These are phyloP conservation scores for Ophiothrix spiculata DNA, from an alignment of 35 echinoderm and acorn worm genomes.

Conservation along the genomic window DNA sequence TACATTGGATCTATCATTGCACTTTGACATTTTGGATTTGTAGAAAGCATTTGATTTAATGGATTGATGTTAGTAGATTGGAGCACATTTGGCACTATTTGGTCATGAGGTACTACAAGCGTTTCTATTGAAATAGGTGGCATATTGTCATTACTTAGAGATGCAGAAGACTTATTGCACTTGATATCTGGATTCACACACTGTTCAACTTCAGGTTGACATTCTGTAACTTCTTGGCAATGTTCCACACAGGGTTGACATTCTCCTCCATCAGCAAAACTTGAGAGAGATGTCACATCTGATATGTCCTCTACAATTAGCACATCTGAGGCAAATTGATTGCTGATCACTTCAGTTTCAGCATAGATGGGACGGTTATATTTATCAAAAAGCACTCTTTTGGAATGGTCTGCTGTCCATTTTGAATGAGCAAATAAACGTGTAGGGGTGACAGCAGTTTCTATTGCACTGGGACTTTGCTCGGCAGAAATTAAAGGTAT, in stretches of 20 bases:
- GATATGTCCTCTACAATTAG: neutral
- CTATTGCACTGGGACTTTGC: neutral
- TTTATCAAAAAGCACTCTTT: neutral
- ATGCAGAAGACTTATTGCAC: neutral
- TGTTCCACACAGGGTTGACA: neutral
- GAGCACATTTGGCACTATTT: neutral
- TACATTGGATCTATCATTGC: neutral
- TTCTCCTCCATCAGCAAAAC: neutral
- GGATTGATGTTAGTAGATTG: neutral
- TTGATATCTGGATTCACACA: neutral
- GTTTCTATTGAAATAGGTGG: neutral
- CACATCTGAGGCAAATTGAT: neutral
- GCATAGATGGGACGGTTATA: neutral
- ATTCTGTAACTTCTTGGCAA: too few species aligned
- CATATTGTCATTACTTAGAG: neutral
- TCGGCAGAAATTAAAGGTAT: neutral
- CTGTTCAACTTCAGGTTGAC: neutral
- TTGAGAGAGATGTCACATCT: neutral
- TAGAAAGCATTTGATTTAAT: neutral
- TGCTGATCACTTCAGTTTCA: neutral
- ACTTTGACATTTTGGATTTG: slow-evolving; percentile 11
- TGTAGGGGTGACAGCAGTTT: neutral
- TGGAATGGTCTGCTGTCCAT: neutral
- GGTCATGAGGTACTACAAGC: neutral
- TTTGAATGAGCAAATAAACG: neutral